Evolutionary conservation across 1,140 invertebrate species (phyloP).

Genomic region (Polypedilum pembai): DNA sequence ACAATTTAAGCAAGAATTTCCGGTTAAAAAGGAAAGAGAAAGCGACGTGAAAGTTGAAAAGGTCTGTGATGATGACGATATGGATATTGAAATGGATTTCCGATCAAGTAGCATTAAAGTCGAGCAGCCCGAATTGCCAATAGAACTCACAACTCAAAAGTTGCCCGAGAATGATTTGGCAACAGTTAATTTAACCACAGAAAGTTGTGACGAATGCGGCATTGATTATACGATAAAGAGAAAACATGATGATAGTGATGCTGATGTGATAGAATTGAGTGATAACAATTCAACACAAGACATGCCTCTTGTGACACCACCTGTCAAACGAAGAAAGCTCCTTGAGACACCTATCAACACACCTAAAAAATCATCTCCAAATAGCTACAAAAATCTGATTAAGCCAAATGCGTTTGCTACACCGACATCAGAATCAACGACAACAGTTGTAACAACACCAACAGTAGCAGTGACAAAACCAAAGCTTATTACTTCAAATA

Average conservation of each 20-base stretch:
- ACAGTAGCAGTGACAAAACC: slow-evolving; percentile 33
- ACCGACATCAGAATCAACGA: slow-evolving; percentile 28
- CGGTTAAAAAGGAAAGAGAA: slow-evolving; percentile 42
- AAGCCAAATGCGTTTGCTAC: slow-evolving; percentile 41
- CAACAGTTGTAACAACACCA: slow-evolving; percentile 38
- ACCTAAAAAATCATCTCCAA: slow-evolving; percentile 38
- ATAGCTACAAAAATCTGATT: slow-evolving; percentile 42
- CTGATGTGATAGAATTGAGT: slow-evolving; percentile 29
- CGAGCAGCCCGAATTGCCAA: slow-evolving; percentile 13
- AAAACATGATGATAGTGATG: slow-evolving; percentile 34
- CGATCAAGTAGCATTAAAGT: slow-evolving; percentile 29
- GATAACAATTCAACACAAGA: slow-evolving; percentile 12
- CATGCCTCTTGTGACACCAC: neutral
- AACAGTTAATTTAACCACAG: slow-evolving; percentile 32
- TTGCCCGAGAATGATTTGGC: slow-evolving; percentile 40
- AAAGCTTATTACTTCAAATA: slow-evolving; percentile 28
- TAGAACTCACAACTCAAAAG: neutral
- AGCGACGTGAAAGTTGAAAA: slow-evolving; percentile 41
- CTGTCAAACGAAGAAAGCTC: slow-evolving; percentile 36
- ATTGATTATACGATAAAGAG: slow-evolving; percentile 35
- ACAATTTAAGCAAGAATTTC: slow-evolving; percentile 31
- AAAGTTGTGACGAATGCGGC: slow-evolving; percentile 30
- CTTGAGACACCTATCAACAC: slow-evolving; percentile 34
- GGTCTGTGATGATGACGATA: slow-evolving; percentile 44
- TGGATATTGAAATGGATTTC: slow-evolving; percentile 37